Conservation (phyloP, 2,888 invertebrate genomes). For the Drosophila greeni region DNA sequence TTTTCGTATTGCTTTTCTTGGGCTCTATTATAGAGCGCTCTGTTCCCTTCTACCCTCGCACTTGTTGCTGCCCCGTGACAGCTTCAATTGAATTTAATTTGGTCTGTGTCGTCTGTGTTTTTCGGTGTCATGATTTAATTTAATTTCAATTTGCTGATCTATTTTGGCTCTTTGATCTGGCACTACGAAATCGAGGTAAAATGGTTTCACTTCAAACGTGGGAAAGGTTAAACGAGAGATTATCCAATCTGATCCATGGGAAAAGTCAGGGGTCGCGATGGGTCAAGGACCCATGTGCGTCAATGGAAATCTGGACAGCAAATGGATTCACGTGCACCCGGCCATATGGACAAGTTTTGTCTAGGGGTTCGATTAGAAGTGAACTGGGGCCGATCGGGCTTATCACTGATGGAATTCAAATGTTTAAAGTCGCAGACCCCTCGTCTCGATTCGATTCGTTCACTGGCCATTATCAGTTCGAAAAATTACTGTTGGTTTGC, state of each 20-base stretch:
- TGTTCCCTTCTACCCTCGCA: conserved; percentile 9
- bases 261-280: conserved; percentile 20
- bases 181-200: conserved; percentile 30
- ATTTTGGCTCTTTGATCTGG: conserved; percentile 60
- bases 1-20: conserved; percentile 26
- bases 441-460: conserved; percentile 8
- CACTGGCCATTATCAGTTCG: conserved; percentile 32
- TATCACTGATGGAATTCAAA: conserved; percentile 20
- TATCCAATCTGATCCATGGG: conserved; percentile 38
- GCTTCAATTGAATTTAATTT: conserved; percentile 71
- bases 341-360: conserved; percentile 24
- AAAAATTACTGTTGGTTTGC: conserved; percentile 11
- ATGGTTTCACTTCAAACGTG: conserved; percentile 28
- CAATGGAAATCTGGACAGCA: conserved; percentile 6
- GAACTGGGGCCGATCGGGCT: conserved; percentile 15
- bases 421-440: conserved; percentile 22
- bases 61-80: conserved; percentile 46
- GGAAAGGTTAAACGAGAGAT: conserved; percentile 35
- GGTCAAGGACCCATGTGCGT: conserved; percentile 42
- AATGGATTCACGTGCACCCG: conserved; percentile 30
- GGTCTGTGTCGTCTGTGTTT: conserved; percentile 48
- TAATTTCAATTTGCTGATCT: conserved; percentile 63
- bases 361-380: conserved; percentile 11
- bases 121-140: conserved; percentile 73
- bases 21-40: conserved; percentile 18